phyloP scores from a whole-genome alignment of 2,113 vertebrate species.

The Hemicordylus capensis region DNA sequence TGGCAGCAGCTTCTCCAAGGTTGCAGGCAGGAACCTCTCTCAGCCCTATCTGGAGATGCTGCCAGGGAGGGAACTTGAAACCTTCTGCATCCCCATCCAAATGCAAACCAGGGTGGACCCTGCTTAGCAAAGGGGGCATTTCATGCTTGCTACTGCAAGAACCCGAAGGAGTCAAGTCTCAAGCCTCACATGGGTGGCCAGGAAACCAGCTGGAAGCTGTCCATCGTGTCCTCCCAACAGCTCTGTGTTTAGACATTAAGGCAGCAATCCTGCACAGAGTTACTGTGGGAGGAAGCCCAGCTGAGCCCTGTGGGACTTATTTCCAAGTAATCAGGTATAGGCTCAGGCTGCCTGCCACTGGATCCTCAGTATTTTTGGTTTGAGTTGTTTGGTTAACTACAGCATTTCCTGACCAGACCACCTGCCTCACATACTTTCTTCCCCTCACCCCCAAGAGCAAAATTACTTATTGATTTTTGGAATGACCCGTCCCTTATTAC shows the following conservation, averaged over 20 bases:
- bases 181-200: background rate
- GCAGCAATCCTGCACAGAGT: background rate
- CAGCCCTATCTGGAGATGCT: no score
- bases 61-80: no score
- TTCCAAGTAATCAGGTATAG: background rate
- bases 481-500: background rate
- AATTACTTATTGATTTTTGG: constrained; percentile 39
- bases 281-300: no score
- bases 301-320: background rate
- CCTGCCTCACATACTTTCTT: background rate
- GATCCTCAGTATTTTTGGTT: background rate
- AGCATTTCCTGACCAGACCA: background rate
- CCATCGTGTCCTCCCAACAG: no score
- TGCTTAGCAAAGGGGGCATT: no score
- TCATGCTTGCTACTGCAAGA: no score
- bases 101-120: no score
- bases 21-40: no score
- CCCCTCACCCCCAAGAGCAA: background rate
- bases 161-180: no score
- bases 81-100: no score
- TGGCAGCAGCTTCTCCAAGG: no score
- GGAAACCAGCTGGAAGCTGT: background rate
- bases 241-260: no score
- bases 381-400: background rate
- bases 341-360: background rate